Percentiles rank a stretch among this genome's conserved stretches.
Conservation (phyloP, 2,888 invertebrate species). For the Drosophila stalkeri region DNA sequence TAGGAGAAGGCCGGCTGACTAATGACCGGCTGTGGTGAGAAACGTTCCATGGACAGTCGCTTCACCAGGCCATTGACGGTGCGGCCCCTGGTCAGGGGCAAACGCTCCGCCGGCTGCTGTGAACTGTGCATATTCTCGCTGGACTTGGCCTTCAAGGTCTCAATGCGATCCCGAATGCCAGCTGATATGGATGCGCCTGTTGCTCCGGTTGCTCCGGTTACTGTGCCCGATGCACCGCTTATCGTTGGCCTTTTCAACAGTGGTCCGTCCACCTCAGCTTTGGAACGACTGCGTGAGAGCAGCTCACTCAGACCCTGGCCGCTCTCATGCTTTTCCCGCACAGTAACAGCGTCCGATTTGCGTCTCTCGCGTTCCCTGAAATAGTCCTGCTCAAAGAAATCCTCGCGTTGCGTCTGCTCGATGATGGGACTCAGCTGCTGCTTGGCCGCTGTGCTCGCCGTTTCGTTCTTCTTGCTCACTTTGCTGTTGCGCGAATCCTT, state of each 20-base stretch:
- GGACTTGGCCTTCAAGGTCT: slow-evolving; percentile 84
- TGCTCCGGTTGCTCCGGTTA: slow-evolving; percentile 9
- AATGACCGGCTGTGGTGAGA: slow-evolving; percentile 89
- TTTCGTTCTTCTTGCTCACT: slow-evolving; percentile 80
- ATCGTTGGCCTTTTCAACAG: slow-evolving; percentile 80
- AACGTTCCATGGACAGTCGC: slow-evolving; percentile 90
- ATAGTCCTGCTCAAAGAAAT: slow-evolving; percentile 85
- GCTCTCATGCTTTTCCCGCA: slow-evolving; percentile 82
- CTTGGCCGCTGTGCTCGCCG: slow-evolving; percentile 76
- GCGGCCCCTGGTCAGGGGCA: slow-evolving; percentile 89
- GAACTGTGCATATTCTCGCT: slow-evolving; percentile 90
- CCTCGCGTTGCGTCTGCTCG: slow-evolving; percentile 90
- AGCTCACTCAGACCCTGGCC: slow-evolving; percentile 75
- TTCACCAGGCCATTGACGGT: slow-evolving; percentile 92
- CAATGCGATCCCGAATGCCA: slow-evolving; percentile 81
- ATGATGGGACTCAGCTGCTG: slow-evolving; percentile 92
- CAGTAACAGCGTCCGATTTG: slow-evolving; percentile 83
- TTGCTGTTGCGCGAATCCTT: slow-evolving; percentile 61
- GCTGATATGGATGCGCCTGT: slow-evolving; percentile 83
- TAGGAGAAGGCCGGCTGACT: slow-evolving; percentile 93
- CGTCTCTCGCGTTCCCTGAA: slow-evolving; percentile 85
- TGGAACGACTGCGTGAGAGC: slow-evolving; percentile 75
- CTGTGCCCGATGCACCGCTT: slow-evolving; percentile 6
- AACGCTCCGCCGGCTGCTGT: slow-evolving; percentile 89
- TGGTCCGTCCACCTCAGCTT: slow-evolving; percentile 85